Evolutionary conservation across 2,888 invertebrate species (phyloP).

Genomic region (Norana najaformis): DNA sequence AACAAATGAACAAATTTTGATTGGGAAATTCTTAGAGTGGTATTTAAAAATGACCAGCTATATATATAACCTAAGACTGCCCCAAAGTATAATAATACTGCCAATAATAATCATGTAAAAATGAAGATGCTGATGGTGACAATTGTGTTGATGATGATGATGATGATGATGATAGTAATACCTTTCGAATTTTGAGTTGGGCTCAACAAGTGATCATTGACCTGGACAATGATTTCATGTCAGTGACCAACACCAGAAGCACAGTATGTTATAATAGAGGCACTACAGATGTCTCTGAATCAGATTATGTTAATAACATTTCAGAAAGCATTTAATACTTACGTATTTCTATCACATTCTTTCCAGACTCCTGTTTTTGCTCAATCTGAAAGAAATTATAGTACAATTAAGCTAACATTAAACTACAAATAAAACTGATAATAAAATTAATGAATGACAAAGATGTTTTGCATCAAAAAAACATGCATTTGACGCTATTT

Average conservation of each 20-base stretch:
- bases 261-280: neutral
- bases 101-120: neutral
- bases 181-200: neutral
- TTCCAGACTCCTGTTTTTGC: neutral
- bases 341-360: neutral
- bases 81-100: neutral
- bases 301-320: neutral
- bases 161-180: neutral
- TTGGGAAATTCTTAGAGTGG: neutral
- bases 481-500: too few species aligned
- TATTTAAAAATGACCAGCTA: neutral
- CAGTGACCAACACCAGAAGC: neutral
- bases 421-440: too few species aligned
- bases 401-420: neutral
- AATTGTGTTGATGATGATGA: neutral
- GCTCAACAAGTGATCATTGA: neutral
- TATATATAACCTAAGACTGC: neutral
- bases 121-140: neutral
- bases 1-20: neutral
- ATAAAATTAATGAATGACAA: too few species aligned
- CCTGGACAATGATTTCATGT: neutral
- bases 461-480: too few species aligned
- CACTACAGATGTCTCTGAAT: too few species aligned
- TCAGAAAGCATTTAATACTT: neutral
- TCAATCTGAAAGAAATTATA: slow-evolving; percentile 13